Evolutionary conservation across 2,888 invertebrate species (phyloP).

Genomic region (Drosophila mulleri): DNA sequence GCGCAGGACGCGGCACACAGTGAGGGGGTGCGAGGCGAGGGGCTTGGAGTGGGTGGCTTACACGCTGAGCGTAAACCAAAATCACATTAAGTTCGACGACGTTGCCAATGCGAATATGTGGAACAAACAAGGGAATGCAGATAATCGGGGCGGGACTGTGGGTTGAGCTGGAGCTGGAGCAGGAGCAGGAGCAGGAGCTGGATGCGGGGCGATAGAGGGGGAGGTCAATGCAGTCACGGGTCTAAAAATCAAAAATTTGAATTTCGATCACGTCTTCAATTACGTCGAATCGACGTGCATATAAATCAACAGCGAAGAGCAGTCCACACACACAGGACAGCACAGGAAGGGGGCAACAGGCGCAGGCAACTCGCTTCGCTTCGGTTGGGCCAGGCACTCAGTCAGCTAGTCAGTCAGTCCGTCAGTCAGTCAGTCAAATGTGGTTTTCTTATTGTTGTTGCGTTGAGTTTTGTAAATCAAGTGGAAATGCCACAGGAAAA

Average conservation of each 20-base stretch:
- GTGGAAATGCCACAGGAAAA: slow-evolving; percentile 70
- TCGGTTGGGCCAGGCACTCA: background rate
- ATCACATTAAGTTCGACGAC: slow-evolving; percentile 67
- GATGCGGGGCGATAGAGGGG: background rate
- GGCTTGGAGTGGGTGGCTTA: background rate
- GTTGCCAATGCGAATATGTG: slow-evolving; percentile 36
- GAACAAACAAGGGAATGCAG: slow-evolving; percentile 25
- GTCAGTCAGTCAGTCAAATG: slow-evolving; percentile 71
- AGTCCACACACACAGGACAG: slow-evolving; percentile 6
- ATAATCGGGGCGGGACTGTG: background rate
- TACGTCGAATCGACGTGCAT: slow-evolving; percentile 81
- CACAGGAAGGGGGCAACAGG: background rate
- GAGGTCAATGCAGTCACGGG: slow-evolving; percentile 64
- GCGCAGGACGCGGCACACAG: background rate
- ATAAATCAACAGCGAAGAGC: slow-evolving; percentile 71
- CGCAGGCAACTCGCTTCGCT: background rate
- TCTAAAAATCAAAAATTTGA: slow-evolving; percentile 80
- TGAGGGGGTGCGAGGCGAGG: rapidly evolving
- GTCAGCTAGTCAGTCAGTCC: slow-evolving; percentile 36
- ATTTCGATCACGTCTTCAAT: slow-evolving; percentile 80
- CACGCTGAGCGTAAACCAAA: slow-evolving; percentile 55
- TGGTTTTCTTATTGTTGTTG: slow-evolving; percentile 65
- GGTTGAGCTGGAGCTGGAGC: background rate
- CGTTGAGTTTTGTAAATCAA: slow-evolving; percentile 79
- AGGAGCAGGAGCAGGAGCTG: no score